These are phyloP conservation scores for Pterostichus madidus DNA, from an alignment of 2,888 invertebrate genomes.

Conservation along the genomic window DNA sequence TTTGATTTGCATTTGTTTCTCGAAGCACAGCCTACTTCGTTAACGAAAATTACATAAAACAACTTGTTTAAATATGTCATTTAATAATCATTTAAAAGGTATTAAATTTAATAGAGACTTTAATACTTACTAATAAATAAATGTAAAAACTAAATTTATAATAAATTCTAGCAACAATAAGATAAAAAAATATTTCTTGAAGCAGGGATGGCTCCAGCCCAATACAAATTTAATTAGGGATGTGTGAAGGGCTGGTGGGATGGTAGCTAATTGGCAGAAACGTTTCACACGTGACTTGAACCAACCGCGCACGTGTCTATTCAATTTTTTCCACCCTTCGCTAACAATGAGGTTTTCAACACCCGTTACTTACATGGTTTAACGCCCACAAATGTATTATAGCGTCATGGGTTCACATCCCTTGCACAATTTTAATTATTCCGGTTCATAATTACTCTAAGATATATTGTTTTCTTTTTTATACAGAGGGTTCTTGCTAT, in stretches of 20 bases:
- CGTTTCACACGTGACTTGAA: constrained; percentile 37
- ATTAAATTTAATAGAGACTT: too few species aligned
- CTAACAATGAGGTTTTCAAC: neutral
- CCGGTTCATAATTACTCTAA: too few species aligned
- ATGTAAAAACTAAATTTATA: too few species aligned
- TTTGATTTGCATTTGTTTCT: too few species aligned
- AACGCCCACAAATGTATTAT: constrained; percentile 20
- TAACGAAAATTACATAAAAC: too few species aligned
- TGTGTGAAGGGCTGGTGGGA: neutral
- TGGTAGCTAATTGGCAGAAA: constrained; percentile 22
- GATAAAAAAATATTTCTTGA: neutral
- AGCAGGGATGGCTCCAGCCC: neutral
- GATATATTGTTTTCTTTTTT: too few species aligned
- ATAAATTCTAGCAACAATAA: neutral
- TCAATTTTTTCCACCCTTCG: constrained; percentile 13
- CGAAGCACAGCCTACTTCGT: too few species aligned
- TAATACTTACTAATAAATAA: too few species aligned
- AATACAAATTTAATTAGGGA: constrained; percentile 35
- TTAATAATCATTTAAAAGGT: too few species aligned
- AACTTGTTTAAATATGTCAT: too few species aligned
- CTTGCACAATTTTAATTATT: neutral
- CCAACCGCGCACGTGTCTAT: constrained; percentile 9
- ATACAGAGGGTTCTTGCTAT: too few species aligned
- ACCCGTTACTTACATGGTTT: constrained; percentile 15
- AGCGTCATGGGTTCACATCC: too few species aligned